Evolutionary conservation across 2,113 vertebrate species (phyloP), one percentile per base, ranked within the genome.

Genomic region (Anarrhichthys ocellatus): DNA sequence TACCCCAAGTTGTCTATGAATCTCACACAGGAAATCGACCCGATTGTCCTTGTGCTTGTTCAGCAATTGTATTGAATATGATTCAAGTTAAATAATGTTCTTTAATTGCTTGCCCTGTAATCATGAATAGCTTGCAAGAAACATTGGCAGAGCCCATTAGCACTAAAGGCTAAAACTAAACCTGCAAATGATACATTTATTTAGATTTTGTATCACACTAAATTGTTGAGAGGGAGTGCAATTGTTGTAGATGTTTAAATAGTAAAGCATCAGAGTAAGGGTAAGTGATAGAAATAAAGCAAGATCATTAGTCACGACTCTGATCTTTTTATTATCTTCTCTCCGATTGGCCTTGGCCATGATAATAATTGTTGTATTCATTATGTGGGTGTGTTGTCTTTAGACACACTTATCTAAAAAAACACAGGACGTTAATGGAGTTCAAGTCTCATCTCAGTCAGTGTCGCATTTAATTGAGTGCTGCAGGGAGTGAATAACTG

Each of bases 271-370:
- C 18, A 36, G 40, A 18, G 7, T 67, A 3, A 18, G 14, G 54
- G 65, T 68, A 74, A 74, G 36, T 65, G 24, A 56, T 48, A 40
- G 46, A 61, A 64, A 15, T 50, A 40, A n/a, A 73, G 68, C 7
- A 4, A 52, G 50, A 71, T 88, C 61, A 64, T 88, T 73, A 81
- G 67, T 80, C 34, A 48, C 36, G 67, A 61, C 64, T 81, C 9
- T 71, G 54, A 83, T 72, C 54, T 87, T 87, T 87, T 91, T 71
- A 85, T 86, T 84, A 80, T 86, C 44, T 44, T 87, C 63, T 76
- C 56, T 77, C 27, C 54, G 32, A 87, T 82, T 78, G 69, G 50
- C 50, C 24, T 68, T 68, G 67, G 36, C 72, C 48, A 52, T 65
- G 64, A 66, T 91, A 84, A 91, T 89, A 80, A 84, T 54, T 68